Evolutionary conservation across 2,797 vertebrate genomes (phyloP).

Genomic region (Tokudaia muenninki): DNA sequence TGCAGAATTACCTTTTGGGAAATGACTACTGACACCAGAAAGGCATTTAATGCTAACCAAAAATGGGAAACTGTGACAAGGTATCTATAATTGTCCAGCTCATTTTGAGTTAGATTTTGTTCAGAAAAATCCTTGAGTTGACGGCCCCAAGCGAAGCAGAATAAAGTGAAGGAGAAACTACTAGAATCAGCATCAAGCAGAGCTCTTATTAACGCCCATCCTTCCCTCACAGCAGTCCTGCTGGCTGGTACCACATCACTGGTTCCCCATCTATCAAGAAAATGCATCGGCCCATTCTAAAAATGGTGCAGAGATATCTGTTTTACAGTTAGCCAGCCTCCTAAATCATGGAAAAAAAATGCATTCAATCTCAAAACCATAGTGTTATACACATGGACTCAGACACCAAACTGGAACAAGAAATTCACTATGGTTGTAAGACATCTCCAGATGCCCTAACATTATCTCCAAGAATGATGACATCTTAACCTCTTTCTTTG

Average conservation of each 20-base stretch:
- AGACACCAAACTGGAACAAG: neutral
- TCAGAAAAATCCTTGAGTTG: slow-evolving; percentile 55
- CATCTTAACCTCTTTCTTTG: neutral
- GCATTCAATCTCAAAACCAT: neutral
- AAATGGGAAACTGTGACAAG: neutral
- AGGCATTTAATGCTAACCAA: neutral
- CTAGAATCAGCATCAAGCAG: slow-evolving; percentile 36
- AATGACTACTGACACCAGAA: neutral
- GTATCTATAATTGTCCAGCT: neutral
- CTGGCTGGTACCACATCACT: neutral
- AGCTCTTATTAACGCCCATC: neutral
- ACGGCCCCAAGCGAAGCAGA: neutral
- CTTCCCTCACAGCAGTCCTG: neutral
- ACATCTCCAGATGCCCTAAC: neutral
- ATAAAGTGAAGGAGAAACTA: slow-evolving; percentile 21
- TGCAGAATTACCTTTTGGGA: neutral
- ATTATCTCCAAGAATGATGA: neutral
- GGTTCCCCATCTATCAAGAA: slow-evolving; percentile 46
- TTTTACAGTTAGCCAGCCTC: slow-evolving; percentile 6
- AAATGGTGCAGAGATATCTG: slow-evolving; percentile 41
- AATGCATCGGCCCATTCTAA: slow-evolving; percentile 39
- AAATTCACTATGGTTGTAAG: neutral
- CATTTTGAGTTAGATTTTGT: neutral
- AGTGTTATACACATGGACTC: neutral
- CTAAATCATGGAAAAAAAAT: neutral